Percentiles rank a stretch among this genome's conserved stretches.
These are phyloP conservation scores for Tenebrosternarchus preto DNA, from an alignment of 2,113 vertebrate genomes.

Conservation along the genomic window DNA sequence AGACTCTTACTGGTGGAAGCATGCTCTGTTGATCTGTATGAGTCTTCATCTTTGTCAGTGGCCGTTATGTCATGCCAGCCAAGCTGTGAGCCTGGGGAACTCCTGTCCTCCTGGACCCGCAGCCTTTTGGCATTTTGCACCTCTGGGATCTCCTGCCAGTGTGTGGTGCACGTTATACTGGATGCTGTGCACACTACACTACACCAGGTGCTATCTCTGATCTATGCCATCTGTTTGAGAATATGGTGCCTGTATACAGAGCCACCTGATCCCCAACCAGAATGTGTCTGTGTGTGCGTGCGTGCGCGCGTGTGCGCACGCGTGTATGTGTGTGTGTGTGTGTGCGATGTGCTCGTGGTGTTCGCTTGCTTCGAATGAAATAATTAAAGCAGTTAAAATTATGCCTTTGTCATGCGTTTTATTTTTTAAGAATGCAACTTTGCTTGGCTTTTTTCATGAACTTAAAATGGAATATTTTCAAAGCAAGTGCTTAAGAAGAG, in stretches of 20 bases:
- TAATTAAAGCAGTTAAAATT: constrained; percentile 77
- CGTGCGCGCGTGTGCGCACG: no score
- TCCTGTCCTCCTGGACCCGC: constrained; percentile 65
- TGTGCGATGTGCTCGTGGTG: constrained; percentile 85
- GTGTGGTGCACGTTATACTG: constrained; percentile 75
- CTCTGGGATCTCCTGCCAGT: constrained; percentile 74
- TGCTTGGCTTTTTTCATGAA: no score
- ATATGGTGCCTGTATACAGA: constrained; percentile 52
- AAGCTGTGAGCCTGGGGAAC: constrained; percentile 5
- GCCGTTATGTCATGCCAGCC: neutral
- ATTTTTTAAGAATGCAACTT: constrained; percentile 1
- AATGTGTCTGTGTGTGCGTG: constrained; percentile 79
- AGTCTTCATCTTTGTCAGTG: constrained; percentile 23
- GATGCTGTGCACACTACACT: constrained; percentile 69
- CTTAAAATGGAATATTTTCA: neutral
- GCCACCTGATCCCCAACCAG: constrained; percentile 54
- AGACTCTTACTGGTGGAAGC: constrained; percentile 43
- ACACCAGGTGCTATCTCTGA: constrained; percentile 81
- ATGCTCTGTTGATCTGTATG: constrained; percentile 42
- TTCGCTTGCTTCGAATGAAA: constrained; percentile 86
- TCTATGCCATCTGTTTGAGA: constrained; percentile 77
- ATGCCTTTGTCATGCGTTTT: constrained; percentile 39
- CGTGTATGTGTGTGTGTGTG: no score
- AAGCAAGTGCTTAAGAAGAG: neutral
- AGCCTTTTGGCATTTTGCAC: constrained; percentile 78